Base-by-base conservation (phyloP, 2,797 vertebrate genomes). In the Gymnothorax javanicus region DNA sequence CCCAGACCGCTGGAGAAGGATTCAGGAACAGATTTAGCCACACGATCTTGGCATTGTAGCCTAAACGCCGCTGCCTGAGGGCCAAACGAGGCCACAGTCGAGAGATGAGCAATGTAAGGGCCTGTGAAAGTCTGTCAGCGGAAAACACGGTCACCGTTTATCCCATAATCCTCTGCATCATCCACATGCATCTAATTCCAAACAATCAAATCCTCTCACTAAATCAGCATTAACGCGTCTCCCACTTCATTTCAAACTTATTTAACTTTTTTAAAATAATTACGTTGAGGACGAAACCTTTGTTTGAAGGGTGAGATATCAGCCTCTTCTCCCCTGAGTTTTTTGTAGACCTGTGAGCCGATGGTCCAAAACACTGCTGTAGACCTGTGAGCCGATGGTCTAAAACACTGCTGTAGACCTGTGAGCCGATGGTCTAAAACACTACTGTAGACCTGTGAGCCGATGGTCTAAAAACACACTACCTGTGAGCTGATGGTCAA, bases 231-330 rank as follows among this genome's bases (percentile, higher is more conserved):
- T 87, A 87, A 52, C 25, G 50, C 9, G 27, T 62, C 62, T 77
- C 60, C 64, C 62, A 17, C 83, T 57, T 1, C 33, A 43, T 58
- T 43, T 12, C 23, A 12, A 4, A 33, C 15, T 67, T 93, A 94
- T 94, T 95, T 94, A 95, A 94, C 93, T 94, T 89, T 90, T 88
- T 91, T 94, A 94, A 94, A 95, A 83, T 92, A 91, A 95, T 83
- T 92, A 91, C 90, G 81, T 89, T 87, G 90, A 94, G 91, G 90
- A 92, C 90, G 91, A 89, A 87, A 86, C 27, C 11, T 81, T 27
- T 62, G 20, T 83, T 83, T 69, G 5, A 23, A 33, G 59, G 50
- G 75, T 13, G 71, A 52, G 15, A 9, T 12, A 86, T 82, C 82
- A 73, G 64, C 15, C 71, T 69, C 79, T 86, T 64, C 52, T 75